These are phyloP conservation scores for Ciconia boyciana DNA, from an alignment of 2,113 vertebrate species.

Conservation along the genomic window DNA sequence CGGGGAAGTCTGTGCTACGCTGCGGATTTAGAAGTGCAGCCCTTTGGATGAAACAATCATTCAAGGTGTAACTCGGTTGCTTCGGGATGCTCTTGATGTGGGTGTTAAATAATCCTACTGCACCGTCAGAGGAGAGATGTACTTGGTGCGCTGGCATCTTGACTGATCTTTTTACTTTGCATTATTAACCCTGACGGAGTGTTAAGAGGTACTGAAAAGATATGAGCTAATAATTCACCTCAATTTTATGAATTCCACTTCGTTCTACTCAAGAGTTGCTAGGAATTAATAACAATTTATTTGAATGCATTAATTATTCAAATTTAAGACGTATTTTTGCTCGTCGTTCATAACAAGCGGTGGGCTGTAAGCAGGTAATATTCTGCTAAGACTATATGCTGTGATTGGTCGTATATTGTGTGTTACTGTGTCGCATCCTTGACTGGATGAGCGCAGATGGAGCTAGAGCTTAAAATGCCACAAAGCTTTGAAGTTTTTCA, in stretches of 20 bases:
- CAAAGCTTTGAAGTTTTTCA: background rate
- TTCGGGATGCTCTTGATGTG: background rate
- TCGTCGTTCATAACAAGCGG: background rate
- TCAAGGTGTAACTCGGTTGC: background rate
- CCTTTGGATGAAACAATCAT: background rate
- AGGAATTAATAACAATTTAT: background rate
- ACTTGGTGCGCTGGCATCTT: background rate
- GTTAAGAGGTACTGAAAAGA: background rate
- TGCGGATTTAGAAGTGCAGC: background rate
- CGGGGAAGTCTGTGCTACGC: background rate
- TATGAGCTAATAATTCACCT: background rate
- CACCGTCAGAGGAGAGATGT: background rate
- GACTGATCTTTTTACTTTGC: background rate
- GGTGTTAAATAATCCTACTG: conserved; percentile 12
- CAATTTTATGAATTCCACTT: background rate
- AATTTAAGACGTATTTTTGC: background rate
- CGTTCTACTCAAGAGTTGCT: background rate
- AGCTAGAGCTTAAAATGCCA: conserved; percentile 2
- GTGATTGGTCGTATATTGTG: background rate
- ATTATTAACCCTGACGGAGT: background rate
- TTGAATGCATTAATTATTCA: conserved; percentile 12
- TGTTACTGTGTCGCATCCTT: background rate
- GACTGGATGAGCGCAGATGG: background rate
- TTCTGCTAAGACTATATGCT: background rate
- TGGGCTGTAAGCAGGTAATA: background rate